phyloP scores from a whole-genome alignment of 1,140 invertebrate species.

The Eumaeus atala region DNA sequence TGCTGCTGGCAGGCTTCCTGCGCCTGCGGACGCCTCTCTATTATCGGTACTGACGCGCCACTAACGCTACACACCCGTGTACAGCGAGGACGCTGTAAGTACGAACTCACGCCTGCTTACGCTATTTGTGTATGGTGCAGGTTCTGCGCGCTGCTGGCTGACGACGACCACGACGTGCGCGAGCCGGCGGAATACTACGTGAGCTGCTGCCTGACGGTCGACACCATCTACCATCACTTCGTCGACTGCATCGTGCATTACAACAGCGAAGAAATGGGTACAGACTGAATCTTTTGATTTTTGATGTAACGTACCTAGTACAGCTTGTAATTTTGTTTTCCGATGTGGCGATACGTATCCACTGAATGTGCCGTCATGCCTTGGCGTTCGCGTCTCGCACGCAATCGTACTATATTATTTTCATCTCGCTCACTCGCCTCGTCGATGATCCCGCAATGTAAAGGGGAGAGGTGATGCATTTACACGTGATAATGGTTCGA shows the following conservation, averaged over 20 bases:
- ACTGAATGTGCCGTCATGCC: too few species aligned
- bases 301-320: too few species aligned
- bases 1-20: conserved; percentile 50
- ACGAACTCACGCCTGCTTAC: neutral
- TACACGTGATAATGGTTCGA: too few species aligned
- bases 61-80: neutral
- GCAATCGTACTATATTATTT: too few species aligned
- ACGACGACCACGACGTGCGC: conserved; percentile 56
- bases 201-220: conserved; percentile 50
- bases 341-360: too few species aligned
- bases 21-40: conserved; percentile 55
- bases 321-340: too few species aligned
- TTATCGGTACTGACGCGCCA: conserved; percentile 33
- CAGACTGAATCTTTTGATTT: too few species aligned
- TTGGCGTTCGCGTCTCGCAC: too few species aligned
- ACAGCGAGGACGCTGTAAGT: neutral
- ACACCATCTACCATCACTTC: conserved; percentile 58
- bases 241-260: conserved; percentile 58
- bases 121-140: conserved; percentile 21
- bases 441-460: too few species aligned
- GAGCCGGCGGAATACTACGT: conserved; percentile 67
- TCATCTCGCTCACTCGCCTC: too few species aligned
- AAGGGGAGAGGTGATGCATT: too few species aligned
- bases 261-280: conserved; percentile 43
- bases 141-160: conserved; percentile 55